phyloP scores from a whole-genome alignment of 30 jellyfish, hydroid and myxozoan genomes.

The Hydractinia symbiolongicarpus region DNA sequence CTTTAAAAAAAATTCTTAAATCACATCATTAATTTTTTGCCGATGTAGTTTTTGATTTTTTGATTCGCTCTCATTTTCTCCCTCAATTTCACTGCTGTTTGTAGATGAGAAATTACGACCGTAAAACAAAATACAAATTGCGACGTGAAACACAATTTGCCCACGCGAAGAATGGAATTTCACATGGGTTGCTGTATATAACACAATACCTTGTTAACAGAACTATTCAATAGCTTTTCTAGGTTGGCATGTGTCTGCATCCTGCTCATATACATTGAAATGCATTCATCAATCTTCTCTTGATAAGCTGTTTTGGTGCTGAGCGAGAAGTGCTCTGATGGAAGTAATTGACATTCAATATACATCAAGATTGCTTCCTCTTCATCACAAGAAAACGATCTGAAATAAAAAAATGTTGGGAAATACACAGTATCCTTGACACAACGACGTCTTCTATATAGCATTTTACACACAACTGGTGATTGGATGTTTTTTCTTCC shows the following conservation, averaged over 20 bases:
- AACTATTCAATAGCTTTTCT: conserved; percentile 9
- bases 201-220: conserved; percentile 15
- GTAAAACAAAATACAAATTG: too few relatives aligned
- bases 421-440: neutral
- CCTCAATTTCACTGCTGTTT: too few relatives aligned
- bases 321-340: conserved; percentile 20
- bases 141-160: too few relatives aligned
- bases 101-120: too few relatives aligned
- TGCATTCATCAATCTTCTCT: conserved; percentile 27
- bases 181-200: neutral
- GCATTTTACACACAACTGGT: too few relatives aligned
- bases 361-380: conserved; percentile 54
- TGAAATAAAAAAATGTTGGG: neutral
- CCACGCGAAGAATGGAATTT: too few relatives aligned
- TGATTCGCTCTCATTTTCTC: too few relatives aligned
- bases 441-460: too few relatives aligned
- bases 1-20: too few relatives aligned
- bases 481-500: too few relatives aligned
- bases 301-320: conserved; percentile 2
- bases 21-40: too few relatives aligned
- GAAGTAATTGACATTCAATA: conserved; percentile 19
- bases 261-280: neutral
- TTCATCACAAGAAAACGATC: conserved; percentile 64
- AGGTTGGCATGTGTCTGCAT: neutral
- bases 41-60: too few relatives aligned